Evolutionary conservation across 2,113 vertebrate species (phyloP).

Genomic region (Lepidothrix coronata): DNA sequence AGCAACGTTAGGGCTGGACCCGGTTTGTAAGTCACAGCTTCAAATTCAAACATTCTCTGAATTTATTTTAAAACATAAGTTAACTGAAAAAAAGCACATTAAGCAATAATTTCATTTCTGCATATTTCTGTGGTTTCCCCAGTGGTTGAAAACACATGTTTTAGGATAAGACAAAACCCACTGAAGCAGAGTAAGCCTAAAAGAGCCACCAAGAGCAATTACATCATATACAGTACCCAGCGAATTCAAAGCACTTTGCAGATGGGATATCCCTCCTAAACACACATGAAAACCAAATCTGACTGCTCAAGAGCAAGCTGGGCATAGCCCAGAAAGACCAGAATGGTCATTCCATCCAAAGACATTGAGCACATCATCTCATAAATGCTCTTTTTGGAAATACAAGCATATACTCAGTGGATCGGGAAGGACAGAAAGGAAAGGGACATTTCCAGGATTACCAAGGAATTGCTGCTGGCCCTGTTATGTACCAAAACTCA

Average conservation of each 20-base stretch:
- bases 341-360: not conserved
- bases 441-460: not conserved
- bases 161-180: not conserved
- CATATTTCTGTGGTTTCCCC: not conserved
- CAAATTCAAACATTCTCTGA: not conserved
- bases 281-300: not conserved
- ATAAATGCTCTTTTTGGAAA: not conserved
- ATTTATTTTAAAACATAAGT: not conserved
- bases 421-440: not conserved
- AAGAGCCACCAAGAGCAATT: not conserved
- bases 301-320: accelerated
- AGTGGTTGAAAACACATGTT: not conserved
- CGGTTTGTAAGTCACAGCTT: not conserved
- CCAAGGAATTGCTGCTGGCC: not conserved
- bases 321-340: not conserved
- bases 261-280: not conserved
- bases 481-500: not conserved
- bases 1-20: not conserved
- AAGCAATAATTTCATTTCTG: not conserved
- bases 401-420: not conserved
- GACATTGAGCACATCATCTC: accelerated
- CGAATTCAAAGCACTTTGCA: not conserved
- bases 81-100: not conserved
- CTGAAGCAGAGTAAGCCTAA: not conserved
- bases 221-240: accelerated